Conservation (phyloP, 2,797 vertebrate species). For the Microhierax caerulescens region DNA sequence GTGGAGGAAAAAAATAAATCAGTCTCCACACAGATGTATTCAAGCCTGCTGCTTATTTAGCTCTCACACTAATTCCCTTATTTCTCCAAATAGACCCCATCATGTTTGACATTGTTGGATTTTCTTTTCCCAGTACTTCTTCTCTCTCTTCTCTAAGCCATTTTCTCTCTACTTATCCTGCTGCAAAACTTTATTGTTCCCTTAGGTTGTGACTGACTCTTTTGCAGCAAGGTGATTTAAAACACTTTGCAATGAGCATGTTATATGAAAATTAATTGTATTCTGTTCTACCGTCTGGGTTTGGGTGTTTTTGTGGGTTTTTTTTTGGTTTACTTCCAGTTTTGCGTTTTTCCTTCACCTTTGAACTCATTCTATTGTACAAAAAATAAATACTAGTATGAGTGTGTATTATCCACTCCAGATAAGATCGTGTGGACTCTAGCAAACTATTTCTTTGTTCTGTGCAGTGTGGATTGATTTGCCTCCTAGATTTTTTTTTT, state of each 20-base stretch:
- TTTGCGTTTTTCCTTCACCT: neutral
- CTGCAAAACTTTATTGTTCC: neutral
- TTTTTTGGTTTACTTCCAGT: neutral
- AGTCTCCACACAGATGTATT: accelerated
- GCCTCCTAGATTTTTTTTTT: neutral
- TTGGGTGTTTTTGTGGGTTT: neutral
- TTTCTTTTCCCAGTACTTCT: neutral
- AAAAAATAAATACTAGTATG: neutral
- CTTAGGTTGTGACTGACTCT: neutral
- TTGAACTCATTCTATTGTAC: neutral
- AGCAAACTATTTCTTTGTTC: neutral
- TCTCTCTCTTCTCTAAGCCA: neutral
- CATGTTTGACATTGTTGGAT: neutral
- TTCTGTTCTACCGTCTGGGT: neutral
- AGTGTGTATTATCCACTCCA: neutral
- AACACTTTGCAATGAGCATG: neutral
- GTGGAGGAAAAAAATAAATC: neutral
- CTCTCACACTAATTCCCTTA: neutral
- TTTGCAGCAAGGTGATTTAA: slow-evolving; percentile 1
- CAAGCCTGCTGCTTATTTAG: neutral
- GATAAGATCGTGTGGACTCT: neutral
- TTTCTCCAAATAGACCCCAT: neutral
- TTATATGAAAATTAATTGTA: slow-evolving; percentile 1
- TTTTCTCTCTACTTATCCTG: neutral
- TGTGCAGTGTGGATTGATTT: slow-evolving; percentile 16